Evolutionary conservation across 2,797 vertebrate genomes (phyloP), one percentile per base, ranked within the genome.

Genomic region (Enoplosus armatus): DNA sequence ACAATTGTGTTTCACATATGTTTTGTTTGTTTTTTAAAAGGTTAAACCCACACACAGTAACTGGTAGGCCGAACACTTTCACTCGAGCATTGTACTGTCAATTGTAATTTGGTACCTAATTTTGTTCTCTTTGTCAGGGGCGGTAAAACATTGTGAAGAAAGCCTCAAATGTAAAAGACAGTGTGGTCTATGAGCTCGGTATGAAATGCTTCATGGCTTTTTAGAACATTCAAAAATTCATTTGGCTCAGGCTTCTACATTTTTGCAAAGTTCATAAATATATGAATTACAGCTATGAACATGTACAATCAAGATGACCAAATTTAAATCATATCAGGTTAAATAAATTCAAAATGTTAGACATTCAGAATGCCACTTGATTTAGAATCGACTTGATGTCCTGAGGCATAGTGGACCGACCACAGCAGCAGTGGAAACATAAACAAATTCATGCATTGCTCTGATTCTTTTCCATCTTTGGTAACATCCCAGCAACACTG

Each of bases 391-490:
- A 20, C 18, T 8, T 20, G 43, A 11, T 50, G 48, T 53, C 15
- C 11, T n/a, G 56, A 58, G 37, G 43, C 16, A 59, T 47, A 53
- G 26, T 41, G 61, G 22, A 56, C 16, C 55, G 59, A 65, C 24
- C 24, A 27, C 11, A 68, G 35, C 10, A 53, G 29, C 61, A 79
- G 53, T 22, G 20, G 35, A 58, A 62, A 53, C 22, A 82, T 85
- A 77, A 86, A 88, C 86, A 82, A 76, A 65, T 37, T 15, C 37
- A 54, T 45, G 51, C 65, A n/a, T 77, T 18, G 62, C 80, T 66
- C 62, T 22, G 20, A 65, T 80, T 77, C 75, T 69, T 88, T 75
- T 75, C 87, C 87, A 85, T 90, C 66, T 90, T 89, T 89, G 89
- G 87, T 81, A 72, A 75, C 63, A 56, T 70, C 62, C 26, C 43